These are phyloP conservation scores for Arbacia lixula DNA, from an alignment of 53 echinoderm and acorn worm species.

Conservation along the genomic window DNA sequence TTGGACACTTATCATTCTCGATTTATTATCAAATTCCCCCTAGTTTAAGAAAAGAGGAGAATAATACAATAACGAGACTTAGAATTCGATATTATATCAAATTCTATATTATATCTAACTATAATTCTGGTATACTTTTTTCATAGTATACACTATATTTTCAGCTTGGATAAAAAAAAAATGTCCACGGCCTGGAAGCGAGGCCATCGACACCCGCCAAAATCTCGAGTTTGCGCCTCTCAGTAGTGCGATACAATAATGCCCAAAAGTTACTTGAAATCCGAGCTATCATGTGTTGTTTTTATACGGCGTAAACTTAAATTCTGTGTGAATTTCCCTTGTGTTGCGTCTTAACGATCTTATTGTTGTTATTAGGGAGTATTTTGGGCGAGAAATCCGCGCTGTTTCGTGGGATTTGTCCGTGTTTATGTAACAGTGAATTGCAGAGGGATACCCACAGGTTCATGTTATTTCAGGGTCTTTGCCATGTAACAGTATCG, in stretches of 20 bases:
- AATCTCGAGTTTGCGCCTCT: conserved; percentile 4
- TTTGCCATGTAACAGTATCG: conserved; percentile 34
- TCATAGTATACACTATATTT: no score
- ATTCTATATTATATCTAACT: no score
- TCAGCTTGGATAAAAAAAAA: no score
- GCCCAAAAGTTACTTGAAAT: conserved; percentile 15
- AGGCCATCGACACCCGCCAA: no score
- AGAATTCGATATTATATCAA: no score
- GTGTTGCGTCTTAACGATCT: conserved; percentile 2
- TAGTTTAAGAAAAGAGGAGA: no score
- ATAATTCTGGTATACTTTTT: no score
- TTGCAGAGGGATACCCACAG: neutral
- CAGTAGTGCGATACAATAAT: neutral
- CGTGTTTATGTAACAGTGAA: conserved; percentile 7
- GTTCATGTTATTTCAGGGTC: neutral
- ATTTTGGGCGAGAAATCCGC: conserved; percentile 25
- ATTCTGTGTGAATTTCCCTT: neutral
- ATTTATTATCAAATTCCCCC: no score
- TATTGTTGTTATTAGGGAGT: conserved; percentile 18
- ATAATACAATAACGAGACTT: no score
- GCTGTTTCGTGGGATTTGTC: conserved; percentile 35
- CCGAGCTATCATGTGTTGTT: neutral
- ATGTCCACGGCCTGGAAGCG: no score
- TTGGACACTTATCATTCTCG: no score
- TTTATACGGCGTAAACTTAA: neutral